Percentiles rank a stretch among this genome's conserved stretches.
These are phyloP conservation scores for Egretta garzetta DNA, from an alignment of 2,113 vertebrate species.

Conservation along the genomic window DNA sequence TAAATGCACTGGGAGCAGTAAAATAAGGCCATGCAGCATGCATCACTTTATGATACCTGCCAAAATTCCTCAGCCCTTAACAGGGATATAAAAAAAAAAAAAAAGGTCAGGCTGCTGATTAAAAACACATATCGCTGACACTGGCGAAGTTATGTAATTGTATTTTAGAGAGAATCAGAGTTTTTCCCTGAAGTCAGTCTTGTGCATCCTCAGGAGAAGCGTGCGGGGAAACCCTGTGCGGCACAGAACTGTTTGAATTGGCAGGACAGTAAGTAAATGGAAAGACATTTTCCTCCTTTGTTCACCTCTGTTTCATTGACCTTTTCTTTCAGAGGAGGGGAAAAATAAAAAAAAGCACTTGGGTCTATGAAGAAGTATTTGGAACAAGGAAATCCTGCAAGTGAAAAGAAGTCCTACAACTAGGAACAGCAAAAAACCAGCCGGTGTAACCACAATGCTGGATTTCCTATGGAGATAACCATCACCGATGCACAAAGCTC, in stretches of 20 bases:
- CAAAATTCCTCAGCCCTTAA: background rate
- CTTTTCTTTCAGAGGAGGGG: slow-evolving; percentile 47
- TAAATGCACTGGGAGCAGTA: background rate
- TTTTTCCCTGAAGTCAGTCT: background rate
- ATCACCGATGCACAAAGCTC: background rate
- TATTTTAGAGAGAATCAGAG: background rate
- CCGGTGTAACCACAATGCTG: background rate
- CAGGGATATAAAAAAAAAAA: background rate
- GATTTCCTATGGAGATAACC: slow-evolving; percentile 22
- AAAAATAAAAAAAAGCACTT: background rate
- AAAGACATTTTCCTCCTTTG: slow-evolving; percentile 16
- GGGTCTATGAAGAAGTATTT: background rate
- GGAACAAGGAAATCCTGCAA: background rate
- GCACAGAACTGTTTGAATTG: background rate
- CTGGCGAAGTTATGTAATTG: background rate
- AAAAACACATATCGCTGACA: background rate
- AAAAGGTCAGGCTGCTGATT: background rate
- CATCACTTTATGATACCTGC: background rate
- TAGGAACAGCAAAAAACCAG: background rate
- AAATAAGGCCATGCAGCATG: background rate
- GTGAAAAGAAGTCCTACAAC: slow-evolving; percentile 4
- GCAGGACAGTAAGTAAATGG: background rate
- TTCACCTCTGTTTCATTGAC: slow-evolving; percentile 3
- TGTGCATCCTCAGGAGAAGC: background rate
- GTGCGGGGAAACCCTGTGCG: background rate